Conservation (phyloP, 2,888 invertebrate genomes). For the Leptinotarsa peninsularis region DNA sequence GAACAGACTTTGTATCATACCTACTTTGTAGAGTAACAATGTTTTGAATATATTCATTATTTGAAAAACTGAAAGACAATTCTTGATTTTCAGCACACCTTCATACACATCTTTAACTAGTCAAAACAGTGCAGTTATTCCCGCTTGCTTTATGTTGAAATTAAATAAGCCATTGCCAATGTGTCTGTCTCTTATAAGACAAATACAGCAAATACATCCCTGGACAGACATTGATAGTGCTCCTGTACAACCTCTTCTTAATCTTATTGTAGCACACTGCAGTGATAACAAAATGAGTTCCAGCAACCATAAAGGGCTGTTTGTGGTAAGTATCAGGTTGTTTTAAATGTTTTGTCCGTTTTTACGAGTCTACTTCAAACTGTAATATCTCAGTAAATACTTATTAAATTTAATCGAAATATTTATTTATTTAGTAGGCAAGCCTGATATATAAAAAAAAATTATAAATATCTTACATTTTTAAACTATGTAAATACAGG, state of each 20-base stretch:
- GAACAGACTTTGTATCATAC: too few relatives aligned
- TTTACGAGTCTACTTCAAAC: too few relatives aligned
- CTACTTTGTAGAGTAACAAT: neutral
- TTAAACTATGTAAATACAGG: too few relatives aligned
- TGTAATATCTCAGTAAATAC: too few relatives aligned
- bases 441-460: too few relatives aligned
- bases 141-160: constrained; percentile 87
- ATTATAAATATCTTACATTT: too few relatives aligned
- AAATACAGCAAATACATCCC: constrained; percentile 74
- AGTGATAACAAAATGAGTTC: constrained; percentile 81
- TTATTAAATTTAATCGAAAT: too few relatives aligned
- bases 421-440: too few relatives aligned
- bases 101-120: constrained; percentile 83
- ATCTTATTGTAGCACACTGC: constrained; percentile 82
- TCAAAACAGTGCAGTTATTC: constrained; percentile 89
- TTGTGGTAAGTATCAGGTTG: constrained; percentile 76
- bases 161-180: constrained; percentile 89
- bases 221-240: constrained; percentile 69
- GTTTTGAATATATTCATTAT: neutral
- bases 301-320: constrained; percentile 81
- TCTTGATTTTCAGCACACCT: constrained; percentile 72
- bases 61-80: constrained; percentile 1
- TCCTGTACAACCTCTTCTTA: constrained; percentile 73
- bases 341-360: too few relatives aligned
- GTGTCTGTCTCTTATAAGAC: constrained; percentile 78